phyloP scores from a whole-genome alignment of 2,797 vertebrate species.

The Coracias cyanogaster region DNA sequence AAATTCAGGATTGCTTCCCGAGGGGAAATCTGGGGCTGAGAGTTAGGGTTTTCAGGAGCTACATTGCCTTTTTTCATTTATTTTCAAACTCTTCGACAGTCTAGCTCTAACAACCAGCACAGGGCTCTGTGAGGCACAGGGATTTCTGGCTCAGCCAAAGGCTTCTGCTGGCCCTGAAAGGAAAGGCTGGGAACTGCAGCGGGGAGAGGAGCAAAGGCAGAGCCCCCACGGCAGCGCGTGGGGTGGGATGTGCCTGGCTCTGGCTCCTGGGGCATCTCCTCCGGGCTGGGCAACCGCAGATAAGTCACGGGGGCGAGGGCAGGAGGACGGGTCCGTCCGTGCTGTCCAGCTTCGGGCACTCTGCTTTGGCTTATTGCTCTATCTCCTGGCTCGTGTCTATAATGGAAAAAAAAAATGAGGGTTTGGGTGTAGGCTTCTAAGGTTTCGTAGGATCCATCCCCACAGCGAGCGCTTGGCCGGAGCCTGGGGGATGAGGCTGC shows the following conservation, averaged over 20 bases:
- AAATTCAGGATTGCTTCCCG: neutral
- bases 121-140: fast-evolving
- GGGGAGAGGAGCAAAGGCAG: neutral
- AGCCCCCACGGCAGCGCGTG: fast-evolving
- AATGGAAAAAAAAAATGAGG: fast-evolving
- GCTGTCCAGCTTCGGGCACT: fast-evolving
- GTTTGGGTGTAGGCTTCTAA: neutral
- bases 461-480: neutral
- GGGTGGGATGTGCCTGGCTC: fast-evolving
- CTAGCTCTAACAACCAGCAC: fast-evolving
- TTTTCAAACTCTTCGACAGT: fast-evolving
- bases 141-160: neutral
- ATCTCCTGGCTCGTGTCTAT: fast-evolving
- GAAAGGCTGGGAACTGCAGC: slow-evolving; percentile 12
- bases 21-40: neutral
- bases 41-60: neutral
- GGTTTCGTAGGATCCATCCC: fast-evolving
- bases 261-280: too few species aligned
- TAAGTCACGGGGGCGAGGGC: fast-evolving
- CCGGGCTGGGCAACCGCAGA: neutral
- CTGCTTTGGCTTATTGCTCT: fast-evolving
- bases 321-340: fast-evolving
- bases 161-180: slow-evolving; percentile 44
- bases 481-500: neutral
- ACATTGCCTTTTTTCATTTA: fast-evolving